These are phyloP conservation scores for Sesamia nonagrioides DNA, from an alignment of 1,140 invertebrate genomes.

Conservation along the genomic window DNA sequence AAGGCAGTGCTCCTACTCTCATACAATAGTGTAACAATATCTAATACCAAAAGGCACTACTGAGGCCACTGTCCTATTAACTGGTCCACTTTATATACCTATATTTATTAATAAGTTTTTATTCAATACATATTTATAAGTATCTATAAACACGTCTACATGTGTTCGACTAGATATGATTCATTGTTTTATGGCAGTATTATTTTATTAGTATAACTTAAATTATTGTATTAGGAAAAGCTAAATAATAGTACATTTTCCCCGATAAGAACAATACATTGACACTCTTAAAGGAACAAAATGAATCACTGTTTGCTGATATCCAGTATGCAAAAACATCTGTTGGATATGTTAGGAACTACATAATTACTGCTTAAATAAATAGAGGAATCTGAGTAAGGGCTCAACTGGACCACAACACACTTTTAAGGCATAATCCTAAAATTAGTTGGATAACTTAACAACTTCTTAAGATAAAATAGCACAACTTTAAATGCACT, in stretches of 20 bases:
- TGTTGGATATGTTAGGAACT: slow-evolving; percentile 29
- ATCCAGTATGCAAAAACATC: slow-evolving; percentile 27
- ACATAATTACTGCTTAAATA: slow-evolving; percentile 15
- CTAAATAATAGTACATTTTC: slow-evolving; percentile 20
- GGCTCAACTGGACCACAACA: slow-evolving; percentile 14
- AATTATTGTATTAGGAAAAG: not conserved
- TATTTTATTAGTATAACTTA: not conserved
- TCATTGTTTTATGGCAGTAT: slow-evolving; percentile 29
- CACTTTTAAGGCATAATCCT: not conserved
- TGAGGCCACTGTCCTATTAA: slow-evolving; percentile 78
- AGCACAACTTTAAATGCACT: slow-evolving; percentile 3
- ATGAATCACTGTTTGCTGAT: slow-evolving; percentile 6
- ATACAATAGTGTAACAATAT: slow-evolving; percentile 58
- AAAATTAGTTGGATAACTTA: not conserved
- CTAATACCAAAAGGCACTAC: slow-evolving; percentile 83
- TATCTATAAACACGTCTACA: slow-evolving; percentile 24
- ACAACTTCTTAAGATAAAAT: not conserved
- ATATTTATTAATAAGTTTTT: slow-evolving; percentile 21
- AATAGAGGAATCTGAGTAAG: slow-evolving; percentile 10
- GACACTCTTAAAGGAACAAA: slow-evolving; percentile 23
- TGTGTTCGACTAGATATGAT: slow-evolving; percentile 33
- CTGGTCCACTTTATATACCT: slow-evolving; percentile 75
- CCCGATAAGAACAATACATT: not conserved
- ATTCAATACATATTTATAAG: slow-evolving; percentile 22
- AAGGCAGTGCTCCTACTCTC: slow-evolving; percentile 67